phyloP scores from a whole-genome alignment of 1,140 invertebrate species.

The Procambarus clarkii region DNA sequence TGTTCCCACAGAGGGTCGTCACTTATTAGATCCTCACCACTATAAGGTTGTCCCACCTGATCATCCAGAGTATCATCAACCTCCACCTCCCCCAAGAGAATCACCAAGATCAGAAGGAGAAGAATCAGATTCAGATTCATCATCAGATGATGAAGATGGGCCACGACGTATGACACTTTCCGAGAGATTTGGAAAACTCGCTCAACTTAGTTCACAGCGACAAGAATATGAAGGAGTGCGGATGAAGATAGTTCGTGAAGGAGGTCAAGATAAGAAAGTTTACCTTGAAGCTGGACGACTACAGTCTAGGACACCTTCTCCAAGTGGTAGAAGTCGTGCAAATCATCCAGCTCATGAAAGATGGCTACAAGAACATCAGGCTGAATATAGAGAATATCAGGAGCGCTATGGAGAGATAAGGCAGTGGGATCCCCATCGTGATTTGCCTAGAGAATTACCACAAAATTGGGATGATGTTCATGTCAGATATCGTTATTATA shows the following conservation, averaged over 20 bases:
- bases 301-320: constrained; percentile 55
- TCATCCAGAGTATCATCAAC: constrained; percentile 54
- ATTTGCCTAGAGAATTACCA: constrained; percentile 72
- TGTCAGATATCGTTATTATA: constrained; percentile 73
- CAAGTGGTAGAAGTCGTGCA: constrained; percentile 52
- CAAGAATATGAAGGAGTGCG: constrained; percentile 75
- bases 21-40: constrained; percentile 55
- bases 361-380: constrained; percentile 59
- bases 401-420: constrained; percentile 68
- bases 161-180: constrained; percentile 81
- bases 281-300: constrained; percentile 65
- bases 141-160: constrained; percentile 67
- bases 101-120: constrained; percentile 59
- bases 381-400: constrained; percentile 67
- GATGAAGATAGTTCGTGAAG: constrained; percentile 72
- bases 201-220: constrained; percentile 86
- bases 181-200: constrained; percentile 92
- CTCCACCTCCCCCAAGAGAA: constrained; percentile 57
- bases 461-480: constrained; percentile 74
- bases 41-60: constrained; percentile 62
- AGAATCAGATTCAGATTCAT: constrained; percentile 64
- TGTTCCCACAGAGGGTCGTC: constrained; percentile 32
- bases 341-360: constrained; percentile 60
- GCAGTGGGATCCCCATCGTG: constrained; percentile 70
- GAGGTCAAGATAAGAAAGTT: constrained; percentile 71